Base-by-base conservation (phyloP, 2,797 vertebrate genomes). In the Mustela erminea region DNA sequence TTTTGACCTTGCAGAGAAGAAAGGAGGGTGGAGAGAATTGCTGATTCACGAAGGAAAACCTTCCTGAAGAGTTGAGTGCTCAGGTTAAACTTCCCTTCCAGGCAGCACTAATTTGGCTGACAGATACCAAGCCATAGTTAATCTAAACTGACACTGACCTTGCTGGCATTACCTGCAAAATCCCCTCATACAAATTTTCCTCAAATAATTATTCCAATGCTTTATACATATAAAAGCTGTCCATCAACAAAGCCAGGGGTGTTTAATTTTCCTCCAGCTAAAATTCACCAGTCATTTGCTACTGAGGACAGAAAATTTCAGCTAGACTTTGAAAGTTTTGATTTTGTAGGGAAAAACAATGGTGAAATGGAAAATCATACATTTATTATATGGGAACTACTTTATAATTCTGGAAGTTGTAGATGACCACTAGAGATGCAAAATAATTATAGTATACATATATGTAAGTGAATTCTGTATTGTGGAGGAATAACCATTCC, bases 101-200 rank as follows among this genome's bases (percentile, higher is more conserved):
- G 13, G 97, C 64, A 49, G 95, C 96, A 98, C 70, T 97, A 95
- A 98, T 98, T 98, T 98, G 54, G 77, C 77, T 97, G 95, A 98
- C 68, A 98, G 97, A 98, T 98, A 98, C 56, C 97, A 92, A 46
- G 62, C 54, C 77, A 2, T 87, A 98, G 97, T 97, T 98, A 98
- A 98, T 98, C 46, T 94, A 98, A 97, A 52, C 56, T 98, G 98
- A 98, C 93, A 95, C 20, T 97, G 98, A 98, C 96, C 95, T 98
- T 98, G 87, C 72, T 97, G 97, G 56, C 78, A 87, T 93, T 98
- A 78, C 62, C 88, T 93, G 7, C 9, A 97, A 96, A 97, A 85
- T 93, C 8, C 46, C 90, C 93, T 97, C 72, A 5, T 27, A 96
- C 43, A 97, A 96, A 96, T 92, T 56, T 94, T 96, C 49, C 32